These are phyloP conservation scores for Martes martes DNA, from an alignment of 2,113 vertebrate genomes.

Conservation along the genomic window DNA sequence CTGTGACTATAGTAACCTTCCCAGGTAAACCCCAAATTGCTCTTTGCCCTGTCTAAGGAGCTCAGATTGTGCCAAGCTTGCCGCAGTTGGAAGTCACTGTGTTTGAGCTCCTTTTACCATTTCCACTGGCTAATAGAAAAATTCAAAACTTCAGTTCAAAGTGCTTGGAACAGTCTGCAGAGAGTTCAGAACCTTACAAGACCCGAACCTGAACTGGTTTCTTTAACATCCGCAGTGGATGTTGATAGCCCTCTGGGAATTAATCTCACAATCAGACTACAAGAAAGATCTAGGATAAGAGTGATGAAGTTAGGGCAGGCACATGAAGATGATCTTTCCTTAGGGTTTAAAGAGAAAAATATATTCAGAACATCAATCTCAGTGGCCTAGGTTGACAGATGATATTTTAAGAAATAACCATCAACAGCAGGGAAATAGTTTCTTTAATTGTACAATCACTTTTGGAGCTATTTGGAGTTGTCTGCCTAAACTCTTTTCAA, in stretches of 20 bases:
- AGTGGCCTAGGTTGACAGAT: slow-evolving; percentile 49
- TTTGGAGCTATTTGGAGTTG: slow-evolving; percentile 61
- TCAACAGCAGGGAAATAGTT: slow-evolving; percentile 61
- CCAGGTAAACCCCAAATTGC: slow-evolving; percentile 38
- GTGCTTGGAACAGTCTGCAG: slow-evolving; percentile 45
- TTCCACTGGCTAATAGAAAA: slow-evolving; percentile 61
- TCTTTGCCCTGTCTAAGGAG: slow-evolving; percentile 20
- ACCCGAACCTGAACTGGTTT: slow-evolving; percentile 36
- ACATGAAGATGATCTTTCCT: slow-evolving; percentile 52
- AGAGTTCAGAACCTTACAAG: slow-evolving; percentile 59
- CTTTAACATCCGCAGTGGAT: slow-evolving; percentile 47
- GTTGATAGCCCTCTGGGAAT: slow-evolving; percentile 50
- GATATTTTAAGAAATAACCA: slow-evolving; percentile 63
- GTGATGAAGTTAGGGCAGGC: slow-evolving; percentile 55
- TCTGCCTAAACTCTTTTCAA: slow-evolving; percentile 63
- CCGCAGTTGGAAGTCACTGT: slow-evolving; percentile 4
- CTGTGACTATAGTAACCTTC: neutral
- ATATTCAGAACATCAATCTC: slow-evolving; percentile 66
- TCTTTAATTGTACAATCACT: slow-evolving; percentile 68
- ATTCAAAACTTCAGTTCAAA: slow-evolving; percentile 69
- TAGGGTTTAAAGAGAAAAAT: slow-evolving; percentile 46
- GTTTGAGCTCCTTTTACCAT: slow-evolving; percentile 51
- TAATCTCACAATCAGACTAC: slow-evolving; percentile 56
- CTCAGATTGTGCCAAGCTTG: slow-evolving; percentile 23
- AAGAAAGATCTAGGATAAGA: slow-evolving; percentile 48